phyloP scores from a whole-genome alignment of 2,888 invertebrate genomes.

The Macrosiphum euphorbiae region DNA sequence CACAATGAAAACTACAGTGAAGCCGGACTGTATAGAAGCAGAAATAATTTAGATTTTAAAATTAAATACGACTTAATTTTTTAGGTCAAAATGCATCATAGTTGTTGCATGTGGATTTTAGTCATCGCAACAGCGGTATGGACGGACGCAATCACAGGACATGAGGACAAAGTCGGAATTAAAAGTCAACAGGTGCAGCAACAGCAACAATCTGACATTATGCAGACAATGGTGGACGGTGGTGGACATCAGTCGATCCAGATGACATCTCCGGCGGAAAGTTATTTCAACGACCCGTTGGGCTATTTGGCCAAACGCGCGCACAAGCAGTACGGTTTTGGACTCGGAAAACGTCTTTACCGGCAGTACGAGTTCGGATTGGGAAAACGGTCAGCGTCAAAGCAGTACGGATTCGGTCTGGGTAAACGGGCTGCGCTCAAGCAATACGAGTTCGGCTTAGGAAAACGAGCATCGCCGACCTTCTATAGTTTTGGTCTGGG shows the following conservation, averaged over 20 bases:
- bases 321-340: constrained; percentile 58
- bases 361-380: constrained; percentile 68
- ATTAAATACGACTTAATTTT: background rate
- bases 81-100: background rate
- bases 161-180: background rate
- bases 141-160: background rate
- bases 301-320: constrained; percentile 46
- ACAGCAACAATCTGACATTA: constrained; percentile 44
- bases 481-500: constrained; percentile 69
- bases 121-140: constrained; percentile 38
- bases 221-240: constrained; percentile 26
- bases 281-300: constrained; percentile 26
- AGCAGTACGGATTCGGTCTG: constrained; percentile 75
- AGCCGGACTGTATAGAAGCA: background rate
- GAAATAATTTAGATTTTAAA: background rate
- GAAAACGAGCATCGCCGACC: constrained; percentile 71
- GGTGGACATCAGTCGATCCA: background rate
- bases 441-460: constrained; percentile 75
- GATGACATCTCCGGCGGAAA: background rate
- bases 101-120: constrained; percentile 25
- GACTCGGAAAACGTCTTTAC: constrained; percentile 65
- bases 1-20: background rate
- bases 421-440: constrained; percentile 71
- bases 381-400: constrained; percentile 72
- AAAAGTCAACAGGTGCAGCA: constrained; percentile 40